Conservation (phyloP, 2,797 vertebrate genomes). For the Tamandua tetradactyla region DNA sequence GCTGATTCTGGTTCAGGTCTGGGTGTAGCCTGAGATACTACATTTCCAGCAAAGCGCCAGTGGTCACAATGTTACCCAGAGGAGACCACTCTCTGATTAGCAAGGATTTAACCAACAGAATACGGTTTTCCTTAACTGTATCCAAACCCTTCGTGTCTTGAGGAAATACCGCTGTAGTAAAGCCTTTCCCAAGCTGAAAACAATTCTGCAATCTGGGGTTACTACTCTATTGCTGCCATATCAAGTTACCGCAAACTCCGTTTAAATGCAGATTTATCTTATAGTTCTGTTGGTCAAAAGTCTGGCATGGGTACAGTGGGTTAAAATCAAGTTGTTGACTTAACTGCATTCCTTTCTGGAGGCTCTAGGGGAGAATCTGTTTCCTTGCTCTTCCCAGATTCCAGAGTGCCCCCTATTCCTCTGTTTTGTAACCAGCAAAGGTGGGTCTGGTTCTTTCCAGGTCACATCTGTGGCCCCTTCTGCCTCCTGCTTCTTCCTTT, state of each 20-base stretch:
- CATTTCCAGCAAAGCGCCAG: neutral
- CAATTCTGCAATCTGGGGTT: neutral
- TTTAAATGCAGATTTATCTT: neutral
- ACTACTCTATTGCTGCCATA: neutral
- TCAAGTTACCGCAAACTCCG: neutral
- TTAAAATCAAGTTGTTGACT: neutral
- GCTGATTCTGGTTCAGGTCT: neutral
- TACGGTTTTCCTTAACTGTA: neutral
- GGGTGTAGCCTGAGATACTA: neutral
- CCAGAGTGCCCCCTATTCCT: neutral
- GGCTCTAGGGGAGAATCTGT: no score
- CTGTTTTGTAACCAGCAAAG: neutral
- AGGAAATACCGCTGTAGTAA: neutral
- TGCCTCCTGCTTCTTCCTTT: neutral
- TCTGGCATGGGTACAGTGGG: neutral
- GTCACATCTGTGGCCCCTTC: no score
- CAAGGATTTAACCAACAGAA: neutral
- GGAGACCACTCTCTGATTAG: neutral
- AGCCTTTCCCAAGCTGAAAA: neutral
- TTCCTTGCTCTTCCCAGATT: neutral
- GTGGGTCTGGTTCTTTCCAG: neutral
- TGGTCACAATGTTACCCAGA: neutral
- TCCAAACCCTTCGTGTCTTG: neutral
- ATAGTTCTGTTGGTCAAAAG: neutral
- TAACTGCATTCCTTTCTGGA: neutral